These are phyloP conservation scores for Oegoconia quadripuncta DNA, from an alignment of 2,888 invertebrate species.

Conservation along the genomic window DNA sequence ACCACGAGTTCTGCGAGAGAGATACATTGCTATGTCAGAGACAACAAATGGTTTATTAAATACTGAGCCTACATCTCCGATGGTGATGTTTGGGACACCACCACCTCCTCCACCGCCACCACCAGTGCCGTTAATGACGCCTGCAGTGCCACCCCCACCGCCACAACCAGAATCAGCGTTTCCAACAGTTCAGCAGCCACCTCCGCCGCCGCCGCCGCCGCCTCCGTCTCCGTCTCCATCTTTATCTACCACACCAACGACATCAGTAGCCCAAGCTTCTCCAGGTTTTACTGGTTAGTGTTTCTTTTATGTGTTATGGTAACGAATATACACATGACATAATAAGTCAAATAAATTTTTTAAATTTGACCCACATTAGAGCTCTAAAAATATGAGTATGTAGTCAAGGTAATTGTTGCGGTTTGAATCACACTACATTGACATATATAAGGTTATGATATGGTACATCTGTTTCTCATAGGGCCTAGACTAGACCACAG, in stretches of 20 bases:
- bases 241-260: constrained; percentile 17
- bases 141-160: constrained; percentile 25
- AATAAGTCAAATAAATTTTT: not conserved
- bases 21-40: constrained; percentile 44
- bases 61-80: constrained; percentile 32
- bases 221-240: constrained; percentile 25
- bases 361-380: not conserved
- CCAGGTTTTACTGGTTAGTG: constrained; percentile 15
- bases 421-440: too few species aligned
- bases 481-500: too few species aligned
- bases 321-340: constrained; percentile 32
- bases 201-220: constrained; percentile 21
- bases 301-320: not conserved
- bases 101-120: constrained; percentile 37
- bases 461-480: too few species aligned
- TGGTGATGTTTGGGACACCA: constrained; percentile 28
- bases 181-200: constrained; percentile 26
- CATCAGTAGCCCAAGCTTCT: constrained; percentile 11
- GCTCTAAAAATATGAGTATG: too few species aligned
- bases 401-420: too few species aligned
- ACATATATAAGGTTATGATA: too few species aligned
- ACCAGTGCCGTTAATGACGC: constrained; percentile 24
- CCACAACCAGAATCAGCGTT: constrained; percentile 29
- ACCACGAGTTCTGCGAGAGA: constrained; percentile 48
- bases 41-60: constrained; percentile 4